phyloP scores from a whole-genome alignment of 2,797 vertebrate species.

The Cynopterus sphinx region DNA sequence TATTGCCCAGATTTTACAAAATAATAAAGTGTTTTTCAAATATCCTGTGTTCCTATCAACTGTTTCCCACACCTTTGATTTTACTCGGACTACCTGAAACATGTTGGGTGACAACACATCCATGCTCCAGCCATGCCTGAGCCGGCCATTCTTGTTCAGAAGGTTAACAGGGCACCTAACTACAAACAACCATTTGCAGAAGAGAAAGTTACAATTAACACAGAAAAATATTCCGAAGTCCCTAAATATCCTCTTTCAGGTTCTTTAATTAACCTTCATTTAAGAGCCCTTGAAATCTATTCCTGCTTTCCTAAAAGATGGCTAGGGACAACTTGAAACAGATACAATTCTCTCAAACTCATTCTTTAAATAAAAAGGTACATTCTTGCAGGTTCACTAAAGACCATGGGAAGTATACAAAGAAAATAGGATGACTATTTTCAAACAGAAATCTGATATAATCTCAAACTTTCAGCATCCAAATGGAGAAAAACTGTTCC shows the following conservation, averaged over 20 bases:
- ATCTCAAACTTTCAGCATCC: background rate
- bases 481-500: background rate
- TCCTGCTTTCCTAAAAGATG: constrained; percentile 60
- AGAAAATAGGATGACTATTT: constrained; percentile 33
- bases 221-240: constrained; percentile 77
- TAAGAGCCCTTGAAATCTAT: constrained; percentile 70
- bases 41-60: constrained; percentile 55
- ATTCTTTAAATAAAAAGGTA: constrained; percentile 68
- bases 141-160: constrained; percentile 51
- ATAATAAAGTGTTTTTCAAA: constrained; percentile 57
- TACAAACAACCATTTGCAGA: constrained; percentile 71
- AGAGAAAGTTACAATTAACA: constrained; percentile 75
- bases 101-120: constrained; percentile 42
- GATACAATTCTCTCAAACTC: constrained; percentile 57
- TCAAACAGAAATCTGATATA: constrained; percentile 8
- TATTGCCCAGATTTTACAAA: constrained; percentile 59
- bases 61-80: constrained; percentile 62
- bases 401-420: constrained; percentile 52
- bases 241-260: constrained; percentile 69
- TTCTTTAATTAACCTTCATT: constrained; percentile 76
- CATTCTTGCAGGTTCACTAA: constrained; percentile 47
- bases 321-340: constrained; percentile 61
- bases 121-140: background rate
- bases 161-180: constrained; percentile 49
- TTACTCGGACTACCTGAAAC: constrained; percentile 59